A percentile compares a stretch with the other conserved stretches of the same genome.
These are phyloP conservation scores for Diloba caeruleocephala DNA, from an alignment of 2,888 invertebrate genomes.

Conservation along the genomic window DNA sequence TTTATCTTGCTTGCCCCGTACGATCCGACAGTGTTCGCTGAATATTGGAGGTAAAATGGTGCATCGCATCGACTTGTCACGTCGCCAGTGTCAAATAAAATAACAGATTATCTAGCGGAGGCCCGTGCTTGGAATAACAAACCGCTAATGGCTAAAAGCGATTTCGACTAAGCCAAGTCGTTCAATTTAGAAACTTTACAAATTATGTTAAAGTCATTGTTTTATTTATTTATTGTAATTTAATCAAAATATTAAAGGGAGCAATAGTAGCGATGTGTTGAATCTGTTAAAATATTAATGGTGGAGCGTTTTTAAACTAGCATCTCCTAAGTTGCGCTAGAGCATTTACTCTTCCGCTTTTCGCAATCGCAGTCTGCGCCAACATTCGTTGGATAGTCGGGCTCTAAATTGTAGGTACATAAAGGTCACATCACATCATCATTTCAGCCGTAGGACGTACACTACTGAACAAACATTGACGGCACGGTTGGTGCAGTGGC, in stretches of 20 bases:
- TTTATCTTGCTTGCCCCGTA: constrained; percentile 11
- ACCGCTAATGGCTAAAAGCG: constrained; percentile 64
- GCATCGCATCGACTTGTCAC: constrained; percentile 50
- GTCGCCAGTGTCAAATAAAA: constrained; percentile 63
- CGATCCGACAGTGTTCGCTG: constrained; percentile 7
- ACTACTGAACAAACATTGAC: too few species aligned
- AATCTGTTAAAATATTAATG: too few species aligned
- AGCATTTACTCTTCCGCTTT: too few species aligned
- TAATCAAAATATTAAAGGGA: constrained; percentile 14
- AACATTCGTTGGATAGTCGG: too few species aligned
- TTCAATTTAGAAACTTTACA: constrained; percentile 60
- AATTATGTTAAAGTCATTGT: constrained; percentile 66
- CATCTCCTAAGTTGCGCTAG: too few species aligned
- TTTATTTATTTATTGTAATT: constrained; percentile 54
- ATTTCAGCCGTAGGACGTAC: too few species aligned
- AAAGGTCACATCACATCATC: too few species aligned
- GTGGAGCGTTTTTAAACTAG: too few species aligned
- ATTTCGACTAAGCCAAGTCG: constrained; percentile 62
- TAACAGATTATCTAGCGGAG: constrained; percentile 74
- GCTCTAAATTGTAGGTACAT: too few species aligned
- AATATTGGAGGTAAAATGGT: constrained; percentile 63
- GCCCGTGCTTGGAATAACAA: constrained; percentile 71
- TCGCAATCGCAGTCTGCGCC: too few species aligned
- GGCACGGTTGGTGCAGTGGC: too few species aligned
- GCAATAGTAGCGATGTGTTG: too few species aligned